These are phyloP conservation scores for Oreochromis grahami DNA, from an alignment of 2,797 vertebrate species.

Conservation along the genomic window DNA sequence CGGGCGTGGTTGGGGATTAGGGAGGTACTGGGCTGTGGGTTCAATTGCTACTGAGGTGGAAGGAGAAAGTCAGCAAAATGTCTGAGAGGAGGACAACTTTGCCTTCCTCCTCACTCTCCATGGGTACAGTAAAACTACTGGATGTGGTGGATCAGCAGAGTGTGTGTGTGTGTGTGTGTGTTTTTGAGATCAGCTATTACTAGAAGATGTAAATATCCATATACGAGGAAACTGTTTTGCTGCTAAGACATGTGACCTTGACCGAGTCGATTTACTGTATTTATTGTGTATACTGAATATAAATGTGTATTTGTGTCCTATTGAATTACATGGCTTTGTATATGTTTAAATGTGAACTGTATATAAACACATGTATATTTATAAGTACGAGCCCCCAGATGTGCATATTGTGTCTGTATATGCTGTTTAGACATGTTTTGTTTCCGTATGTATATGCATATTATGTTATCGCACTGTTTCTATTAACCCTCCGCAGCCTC, in stretches of 20 bases:
- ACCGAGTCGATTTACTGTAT: constrained; percentile 18
- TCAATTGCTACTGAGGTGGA: constrained; percentile 38
- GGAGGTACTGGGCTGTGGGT: constrained; percentile 52
- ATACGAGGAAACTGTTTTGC: constrained; percentile 34
- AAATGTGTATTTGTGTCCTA: background rate
- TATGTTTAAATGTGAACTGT: background rate
- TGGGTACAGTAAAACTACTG: constrained; percentile 9
- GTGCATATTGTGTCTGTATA: background rate
- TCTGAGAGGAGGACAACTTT: constrained; percentile 15
- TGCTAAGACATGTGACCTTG: background rate
- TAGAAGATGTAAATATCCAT: constrained; percentile 21
- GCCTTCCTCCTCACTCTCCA: constrained; percentile 4
- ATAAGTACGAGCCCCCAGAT: background rate
- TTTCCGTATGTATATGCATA: constrained; percentile 1
- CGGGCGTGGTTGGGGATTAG: constrained; percentile 52
- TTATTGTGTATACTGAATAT: background rate
- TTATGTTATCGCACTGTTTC: background rate
- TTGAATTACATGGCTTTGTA: background rate
- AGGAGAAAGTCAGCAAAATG: constrained; percentile 53
- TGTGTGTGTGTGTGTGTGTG: constrained; percentile 19
- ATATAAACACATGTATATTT: background rate
- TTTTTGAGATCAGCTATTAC: constrained; percentile 7
- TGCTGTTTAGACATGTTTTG: background rate
- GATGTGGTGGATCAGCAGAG: constrained; percentile 20
- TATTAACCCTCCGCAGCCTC: constrained; percentile 64